Conservation (phyloP, 2,797 vertebrate species). For the Heterohyrax brucei region DNA sequence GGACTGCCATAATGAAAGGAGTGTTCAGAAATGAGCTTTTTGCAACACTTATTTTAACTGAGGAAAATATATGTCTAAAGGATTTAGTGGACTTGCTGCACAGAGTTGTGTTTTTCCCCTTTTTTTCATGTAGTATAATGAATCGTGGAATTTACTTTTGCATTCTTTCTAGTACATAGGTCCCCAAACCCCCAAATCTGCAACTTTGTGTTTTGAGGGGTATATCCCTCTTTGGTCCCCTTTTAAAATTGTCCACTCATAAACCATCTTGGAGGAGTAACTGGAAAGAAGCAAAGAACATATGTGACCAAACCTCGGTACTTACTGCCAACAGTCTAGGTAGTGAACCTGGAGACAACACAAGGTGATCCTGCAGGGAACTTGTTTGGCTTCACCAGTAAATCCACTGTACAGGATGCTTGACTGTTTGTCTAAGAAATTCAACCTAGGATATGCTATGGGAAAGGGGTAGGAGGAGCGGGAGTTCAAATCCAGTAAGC, state of each 20-base stretch:
- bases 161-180: neutral
- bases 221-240: neutral
- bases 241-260: neutral
- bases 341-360: neutral
- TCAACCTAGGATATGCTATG: neutral
- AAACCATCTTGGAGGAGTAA: neutral
- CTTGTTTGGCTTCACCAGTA: neutral
- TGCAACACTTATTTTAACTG: neutral
- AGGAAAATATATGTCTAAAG: neutral
- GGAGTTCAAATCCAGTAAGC: neutral
- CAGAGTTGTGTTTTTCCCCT: neutral
- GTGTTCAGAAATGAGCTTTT: neutral
- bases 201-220: neutral
- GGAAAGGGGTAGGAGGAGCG: no score
- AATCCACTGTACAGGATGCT: neutral
- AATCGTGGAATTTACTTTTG: neutral
- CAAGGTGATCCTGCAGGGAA: neutral
- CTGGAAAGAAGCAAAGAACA: neutral
- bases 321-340: neutral
- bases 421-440: neutral
- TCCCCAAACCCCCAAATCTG: neutral
- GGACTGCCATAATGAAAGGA: neutral
- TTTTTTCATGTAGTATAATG: neutral
- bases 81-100: neutral
- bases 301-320: accelerated